Percentiles rank a stretch among this genome's conserved stretches.
phyloP scores from a whole-genome alignment of 2,113 vertebrate species.

The Heloderma charlesbogerti region DNA sequence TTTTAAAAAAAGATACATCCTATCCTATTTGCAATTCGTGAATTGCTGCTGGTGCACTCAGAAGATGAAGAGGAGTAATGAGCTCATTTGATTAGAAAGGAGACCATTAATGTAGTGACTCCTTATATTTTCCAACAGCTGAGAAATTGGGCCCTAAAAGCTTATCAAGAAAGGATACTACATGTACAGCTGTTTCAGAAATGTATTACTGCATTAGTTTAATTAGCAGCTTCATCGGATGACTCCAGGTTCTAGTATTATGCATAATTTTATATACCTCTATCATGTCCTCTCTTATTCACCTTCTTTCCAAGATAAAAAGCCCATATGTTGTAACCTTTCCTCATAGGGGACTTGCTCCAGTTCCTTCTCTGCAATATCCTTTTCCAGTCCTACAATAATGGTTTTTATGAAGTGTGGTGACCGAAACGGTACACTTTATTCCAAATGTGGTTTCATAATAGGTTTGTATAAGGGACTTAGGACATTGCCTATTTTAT shows the following conservation, averaged over 20 bases:
- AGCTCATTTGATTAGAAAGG: conserved; percentile 27
- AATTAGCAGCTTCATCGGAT: neutral
- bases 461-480: too few species aligned
- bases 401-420: too few species aligned
- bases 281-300: too few species aligned
- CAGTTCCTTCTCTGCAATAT: too few species aligned
- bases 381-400: too few species aligned
- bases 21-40: conserved; percentile 8
- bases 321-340: too few species aligned
- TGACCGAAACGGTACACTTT: too few species aligned
- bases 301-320: too few species aligned
- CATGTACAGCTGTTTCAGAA: neutral
- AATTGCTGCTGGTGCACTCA: conserved; percentile 32
- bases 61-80: conserved; percentile 31
- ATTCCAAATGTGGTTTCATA: too few species aligned
- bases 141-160: neutral
- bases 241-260: too few species aligned
- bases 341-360: too few species aligned
- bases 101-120: conserved; percentile 19
- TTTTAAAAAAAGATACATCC: neutral
- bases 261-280: neutral
- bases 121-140: conserved; percentile 12
- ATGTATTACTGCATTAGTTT: neutral
- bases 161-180: conserved; percentile 6
- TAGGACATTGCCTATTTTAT: too few species aligned